Evolutionary conservation across 2,797 vertebrate genomes (phyloP), one percentile per base, ranked within the genome.

Genomic region (Nothura maculosa): DNA sequence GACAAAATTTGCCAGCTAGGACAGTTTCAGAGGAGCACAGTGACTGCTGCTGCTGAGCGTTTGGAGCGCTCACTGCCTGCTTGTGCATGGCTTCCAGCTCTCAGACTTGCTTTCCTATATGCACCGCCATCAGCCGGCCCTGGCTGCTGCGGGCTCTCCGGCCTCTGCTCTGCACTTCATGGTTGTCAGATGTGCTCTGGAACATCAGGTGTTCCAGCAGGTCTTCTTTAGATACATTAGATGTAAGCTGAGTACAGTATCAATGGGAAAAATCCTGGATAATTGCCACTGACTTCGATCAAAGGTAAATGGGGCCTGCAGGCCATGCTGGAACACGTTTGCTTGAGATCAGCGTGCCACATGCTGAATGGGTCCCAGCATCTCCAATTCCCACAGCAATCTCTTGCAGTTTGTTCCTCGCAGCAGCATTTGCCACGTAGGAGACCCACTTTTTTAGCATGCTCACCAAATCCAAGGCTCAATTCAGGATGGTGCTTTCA

Each of bases 1-100:
- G 75, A 94, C 93, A 92, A 81, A 88, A 81, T 93, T 89, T 89
- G 57, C 81, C 78, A 64, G 87, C 90, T 61, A 82, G 76, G 84
- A 81, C 11, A n/a, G 10, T 92, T 96, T 93, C 79, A 69, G 84
- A 81, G 84, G 58, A 78, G 24, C 85, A 77, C 1, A 13, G 61
- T 83, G 84, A 87, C 84, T 1, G 0, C 21, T 0, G 0, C 81
- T 62, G 42, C 21, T 83, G 78, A 47, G 62, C 89, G 62, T 89
- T 25, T 7, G 11, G 90, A 85, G 91, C 34, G 10, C 32, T 89
- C 54, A 55, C 11, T 0, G 2, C 47, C 88, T 92, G 78, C 64
- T 74, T 87, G 58, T 54, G 77, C 47, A 80, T 42, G 34, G 38
- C 81, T 87, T 93, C 68, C 28, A 42, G 8, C 78, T 95, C 68